A percentile compares a stretch with the other conserved stretches of the same genome.
Evolutionary conservation across 1,140 invertebrate genomes (phyloP).

Genomic region (Calliopsis andreniformis): DNA sequence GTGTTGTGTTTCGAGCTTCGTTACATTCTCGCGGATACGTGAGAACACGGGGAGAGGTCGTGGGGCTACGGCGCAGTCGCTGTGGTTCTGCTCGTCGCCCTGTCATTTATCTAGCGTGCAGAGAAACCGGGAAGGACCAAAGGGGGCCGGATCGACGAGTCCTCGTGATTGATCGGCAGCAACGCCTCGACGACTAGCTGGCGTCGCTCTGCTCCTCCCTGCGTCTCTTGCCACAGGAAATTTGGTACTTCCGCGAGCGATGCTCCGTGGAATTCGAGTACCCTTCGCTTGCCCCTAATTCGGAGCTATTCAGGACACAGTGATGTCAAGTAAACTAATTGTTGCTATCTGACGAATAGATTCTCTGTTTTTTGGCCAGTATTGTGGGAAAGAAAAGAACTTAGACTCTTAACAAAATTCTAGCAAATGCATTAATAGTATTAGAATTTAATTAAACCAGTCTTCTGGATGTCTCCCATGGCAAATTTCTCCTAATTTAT

Average conservation of each 20-base stretch:
- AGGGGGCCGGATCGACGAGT: slow-evolving; percentile 61
- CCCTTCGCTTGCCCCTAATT: background rate
- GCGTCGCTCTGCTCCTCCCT: slow-evolving; percentile 45
- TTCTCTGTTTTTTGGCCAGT: too few relatives aligned
- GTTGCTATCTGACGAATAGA: too few relatives aligned
- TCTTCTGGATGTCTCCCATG: too few relatives aligned
- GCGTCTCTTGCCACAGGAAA: slow-evolving; percentile 51
- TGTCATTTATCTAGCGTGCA: slow-evolving; percentile 64
- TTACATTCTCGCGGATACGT: slow-evolving; percentile 54
- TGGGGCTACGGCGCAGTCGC: slow-evolving; percentile 46
- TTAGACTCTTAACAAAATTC: too few relatives aligned
- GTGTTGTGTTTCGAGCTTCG: slow-evolving; percentile 61
- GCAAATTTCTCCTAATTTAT: too few relatives aligned
- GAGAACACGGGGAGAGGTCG: slow-evolving; percentile 51
- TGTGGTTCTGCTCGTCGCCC: slow-evolving; percentile 38
- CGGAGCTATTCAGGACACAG: background rate
- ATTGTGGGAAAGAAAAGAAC: too few relatives aligned
- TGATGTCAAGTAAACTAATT: slow-evolving; percentile 13
- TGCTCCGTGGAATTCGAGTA: background rate
- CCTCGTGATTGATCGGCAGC: slow-evolving; percentile 64
- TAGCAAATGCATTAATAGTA: too few relatives aligned
- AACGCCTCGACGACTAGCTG: slow-evolving; percentile 66
- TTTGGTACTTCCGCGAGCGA: slow-evolving; percentile 46
- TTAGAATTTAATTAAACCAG: too few relatives aligned
- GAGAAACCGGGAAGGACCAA: slow-evolving; percentile 42